These are phyloP conservation scores for Scolopax mira DNA, from an alignment of 2,113 vertebrate genomes.

Conservation along the genomic window DNA sequence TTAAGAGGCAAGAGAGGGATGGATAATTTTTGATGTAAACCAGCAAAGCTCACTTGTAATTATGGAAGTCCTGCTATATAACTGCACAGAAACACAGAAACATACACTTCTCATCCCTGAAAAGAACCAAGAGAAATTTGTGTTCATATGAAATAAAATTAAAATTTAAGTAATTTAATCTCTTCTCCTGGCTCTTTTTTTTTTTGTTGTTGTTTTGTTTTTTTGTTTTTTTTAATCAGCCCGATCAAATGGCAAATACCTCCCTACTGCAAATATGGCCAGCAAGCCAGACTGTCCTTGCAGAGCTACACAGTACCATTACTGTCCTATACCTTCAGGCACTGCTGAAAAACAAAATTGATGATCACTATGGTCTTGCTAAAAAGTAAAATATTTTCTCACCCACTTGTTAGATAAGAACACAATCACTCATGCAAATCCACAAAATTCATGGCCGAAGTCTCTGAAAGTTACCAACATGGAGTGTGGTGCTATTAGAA, in stretches of 20 bases:
- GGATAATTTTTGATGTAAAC: background rate
- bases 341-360: background rate
- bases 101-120: background rate
- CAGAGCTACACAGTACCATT: background rate
- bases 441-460: background rate
- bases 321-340: background rate
- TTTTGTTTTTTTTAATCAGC: background rate
- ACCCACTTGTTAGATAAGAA: background rate
- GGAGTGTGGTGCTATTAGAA: accelerated
- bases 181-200: background rate
- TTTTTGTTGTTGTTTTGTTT: background rate
- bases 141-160: background rate
- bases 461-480: background rate
- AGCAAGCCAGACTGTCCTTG: background rate
- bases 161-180: background rate
- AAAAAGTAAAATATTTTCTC: background rate
- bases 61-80: background rate
- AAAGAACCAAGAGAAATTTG: background rate
- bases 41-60: background rate
- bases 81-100: background rate
- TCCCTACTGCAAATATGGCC: background rate
- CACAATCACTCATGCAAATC: background rate
- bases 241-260: background rate
- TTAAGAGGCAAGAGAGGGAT: background rate
- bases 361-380: background rate